Percentiles rank a stretch among this genome's conserved stretches.
Evolutionary conservation across 2,888 invertebrate genomes (phyloP).

Genomic region (Stratiomys singularior): DNA sequence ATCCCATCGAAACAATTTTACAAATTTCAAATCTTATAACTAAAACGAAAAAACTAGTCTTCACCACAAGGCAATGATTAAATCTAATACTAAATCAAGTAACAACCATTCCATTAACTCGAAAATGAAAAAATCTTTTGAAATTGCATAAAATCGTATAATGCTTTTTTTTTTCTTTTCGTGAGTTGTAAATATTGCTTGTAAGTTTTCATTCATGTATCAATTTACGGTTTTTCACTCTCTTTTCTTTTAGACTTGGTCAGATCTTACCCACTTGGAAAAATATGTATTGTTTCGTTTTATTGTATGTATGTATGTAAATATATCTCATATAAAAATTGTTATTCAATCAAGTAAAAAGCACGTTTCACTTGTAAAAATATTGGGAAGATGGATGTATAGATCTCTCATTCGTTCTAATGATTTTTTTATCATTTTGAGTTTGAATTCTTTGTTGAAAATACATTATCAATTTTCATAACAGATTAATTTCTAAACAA

Average conservation of each 20-base stretch:
- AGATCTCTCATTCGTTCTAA: constrained; percentile 18
- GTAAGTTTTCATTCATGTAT: constrained; percentile 37
- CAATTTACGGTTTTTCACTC: constrained; percentile 9
- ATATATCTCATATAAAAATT: constrained; percentile 32
- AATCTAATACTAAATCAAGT: neutral
- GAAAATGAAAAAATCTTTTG: neutral
- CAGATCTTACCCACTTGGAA: constrained; percentile 46
- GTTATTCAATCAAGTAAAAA: constrained; percentile 31
- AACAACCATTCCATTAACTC: neutral
- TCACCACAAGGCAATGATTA: constrained; percentile 15
- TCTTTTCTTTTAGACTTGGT: constrained; percentile 34
- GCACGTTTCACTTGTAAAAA: constrained; percentile 28
- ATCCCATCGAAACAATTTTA: constrained; percentile 32
- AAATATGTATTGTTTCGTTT: constrained; percentile 39
- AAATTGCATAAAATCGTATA: constrained; percentile 9
- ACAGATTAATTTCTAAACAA: constrained; percentile 12
- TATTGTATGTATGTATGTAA: constrained; percentile 37
- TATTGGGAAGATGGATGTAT: constrained; percentile 39
- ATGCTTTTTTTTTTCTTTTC: constrained; percentile 1
- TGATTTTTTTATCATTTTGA: neutral
- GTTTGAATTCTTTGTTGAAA: constrained; percentile 8
- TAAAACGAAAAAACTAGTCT: neutral
- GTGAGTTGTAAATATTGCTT: constrained; percentile 50
- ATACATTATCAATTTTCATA: constrained; percentile 1
- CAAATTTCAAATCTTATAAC: constrained; percentile 6